These are phyloP conservation scores for Netta rufina DNA, from an alignment of 2,797 vertebrate genomes.

Conservation along the genomic window DNA sequence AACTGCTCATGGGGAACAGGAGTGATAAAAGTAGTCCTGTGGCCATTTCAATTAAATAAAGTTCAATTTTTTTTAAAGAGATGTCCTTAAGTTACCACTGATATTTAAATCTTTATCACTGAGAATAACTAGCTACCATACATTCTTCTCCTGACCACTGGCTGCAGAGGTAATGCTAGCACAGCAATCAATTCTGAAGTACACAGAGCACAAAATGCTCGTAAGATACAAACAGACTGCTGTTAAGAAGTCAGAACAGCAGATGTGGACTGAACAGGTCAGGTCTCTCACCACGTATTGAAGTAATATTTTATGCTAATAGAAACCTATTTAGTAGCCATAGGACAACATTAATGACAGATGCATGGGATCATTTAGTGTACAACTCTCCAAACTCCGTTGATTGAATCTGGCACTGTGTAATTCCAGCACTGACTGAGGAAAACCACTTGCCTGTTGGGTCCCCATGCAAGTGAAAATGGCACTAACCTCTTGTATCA, in stretches of 20 bases:
- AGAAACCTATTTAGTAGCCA: constrained; percentile 50
- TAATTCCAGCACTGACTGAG: neutral
- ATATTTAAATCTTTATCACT: constrained; percentile 54
- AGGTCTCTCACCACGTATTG: constrained; percentile 1
- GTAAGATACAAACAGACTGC: constrained; percentile 59
- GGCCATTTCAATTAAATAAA: constrained; percentile 44
- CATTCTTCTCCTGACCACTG: constrained; percentile 22
- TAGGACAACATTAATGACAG: constrained; percentile 21
- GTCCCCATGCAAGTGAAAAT: neutral
- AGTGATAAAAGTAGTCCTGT: constrained; percentile 6
- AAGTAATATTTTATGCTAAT: constrained; percentile 21
- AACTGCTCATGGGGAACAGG: neutral
- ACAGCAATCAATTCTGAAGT: constrained; percentile 43
- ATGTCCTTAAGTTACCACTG: constrained; percentile 43
- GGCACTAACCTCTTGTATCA: neutral
- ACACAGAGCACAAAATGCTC: constrained; percentile 15
- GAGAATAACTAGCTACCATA: neutral
- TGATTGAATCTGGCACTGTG: neutral
- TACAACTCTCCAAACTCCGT: neutral
- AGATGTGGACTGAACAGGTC: constrained; percentile 17
- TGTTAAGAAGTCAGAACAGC: constrained; percentile 10
- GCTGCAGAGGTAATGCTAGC: constrained; percentile 30
- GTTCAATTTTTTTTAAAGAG: neutral
- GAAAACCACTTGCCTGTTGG: neutral
- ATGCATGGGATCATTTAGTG: neutral